Evolutionary conservation across 2,888 invertebrate genomes (phyloP).

Genomic region (Blomia tropicalis): DNA sequence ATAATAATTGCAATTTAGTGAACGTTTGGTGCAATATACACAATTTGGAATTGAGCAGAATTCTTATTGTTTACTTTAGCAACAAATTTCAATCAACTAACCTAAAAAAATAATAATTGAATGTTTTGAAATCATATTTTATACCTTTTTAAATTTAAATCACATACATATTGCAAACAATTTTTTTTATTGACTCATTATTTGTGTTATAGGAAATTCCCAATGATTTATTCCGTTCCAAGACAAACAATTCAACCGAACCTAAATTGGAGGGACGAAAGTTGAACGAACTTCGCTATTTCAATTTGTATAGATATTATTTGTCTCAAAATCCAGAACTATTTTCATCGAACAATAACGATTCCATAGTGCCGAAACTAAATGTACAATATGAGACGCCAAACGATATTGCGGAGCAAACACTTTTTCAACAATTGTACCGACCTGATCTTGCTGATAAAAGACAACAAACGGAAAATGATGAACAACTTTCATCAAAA

Average conservation of each 20-base stretch:
- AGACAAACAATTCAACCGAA: neutral
- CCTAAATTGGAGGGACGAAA: neutral
- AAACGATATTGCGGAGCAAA: neutral
- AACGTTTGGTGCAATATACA: too few species aligned
- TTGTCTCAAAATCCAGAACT: slow-evolving; percentile 5
- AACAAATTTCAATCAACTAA: too few species aligned
- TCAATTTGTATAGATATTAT: slow-evolving; percentile 1
- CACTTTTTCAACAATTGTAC: neutral
- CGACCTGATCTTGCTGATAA: neutral
- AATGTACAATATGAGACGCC: neutral
- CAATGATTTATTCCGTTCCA: neutral
- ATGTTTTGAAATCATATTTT: too few species aligned
- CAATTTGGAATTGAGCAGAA: too few species aligned
- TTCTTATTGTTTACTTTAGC: too few species aligned
- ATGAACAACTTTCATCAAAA: neutral
- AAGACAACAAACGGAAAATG: neutral
- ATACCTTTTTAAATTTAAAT: neutral
- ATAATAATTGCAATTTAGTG: too few species aligned
- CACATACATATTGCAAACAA: neutral
- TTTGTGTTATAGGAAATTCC: neutral
- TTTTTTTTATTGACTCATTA: neutral
- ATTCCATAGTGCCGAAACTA: neutral
- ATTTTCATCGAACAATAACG: neutral
- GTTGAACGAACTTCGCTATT: neutral
- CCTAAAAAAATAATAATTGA: too few species aligned